Evolutionary conservation across 2,888 invertebrate genomes (phyloP).

Genomic region (Diloba caeruleocephala): DNA sequence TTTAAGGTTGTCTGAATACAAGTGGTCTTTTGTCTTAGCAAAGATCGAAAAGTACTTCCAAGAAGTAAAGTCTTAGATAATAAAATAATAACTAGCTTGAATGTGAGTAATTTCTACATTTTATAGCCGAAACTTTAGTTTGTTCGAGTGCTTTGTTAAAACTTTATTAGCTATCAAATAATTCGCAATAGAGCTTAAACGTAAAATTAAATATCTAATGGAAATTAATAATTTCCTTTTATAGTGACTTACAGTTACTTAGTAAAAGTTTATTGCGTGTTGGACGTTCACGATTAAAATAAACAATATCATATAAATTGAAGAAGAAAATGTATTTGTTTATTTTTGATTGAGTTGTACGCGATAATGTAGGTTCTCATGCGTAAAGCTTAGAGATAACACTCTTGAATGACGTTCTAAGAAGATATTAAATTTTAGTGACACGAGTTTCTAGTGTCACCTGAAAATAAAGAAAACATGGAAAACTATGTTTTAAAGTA

Average conservation of each 20-base stretch:
- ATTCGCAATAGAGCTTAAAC: conserved; percentile 39
- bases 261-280: conserved; percentile 12
- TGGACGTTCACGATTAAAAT: conserved; percentile 26
- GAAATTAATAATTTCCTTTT: conserved; percentile 46
- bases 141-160: conserved; percentile 47
- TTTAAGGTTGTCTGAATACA: conserved; percentile 14
- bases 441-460: too few species aligned
- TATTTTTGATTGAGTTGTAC: neutral
- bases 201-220: conserved; percentile 46
- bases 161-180: conserved; percentile 52
- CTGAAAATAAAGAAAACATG: too few species aligned
- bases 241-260: conserved; percentile 40
- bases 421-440: too few species aligned
- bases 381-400: too few species aligned
- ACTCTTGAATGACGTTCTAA: too few species aligned
- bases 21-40: conserved; percentile 34
- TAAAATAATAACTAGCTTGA: conserved; percentile 65
- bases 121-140: conserved; percentile 56
- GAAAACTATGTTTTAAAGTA: too few species aligned
- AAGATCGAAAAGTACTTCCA: conserved; percentile 52
- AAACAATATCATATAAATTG: conserved; percentile 16
- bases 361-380: neutral
- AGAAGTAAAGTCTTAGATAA: conserved; percentile 58
- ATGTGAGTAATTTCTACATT: conserved; percentile 56
- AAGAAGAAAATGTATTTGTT: conserved; percentile 14